phyloP scores from a whole-genome alignment of 2,113 vertebrate genomes.

The Lophochroa leadbeateri region DNA sequence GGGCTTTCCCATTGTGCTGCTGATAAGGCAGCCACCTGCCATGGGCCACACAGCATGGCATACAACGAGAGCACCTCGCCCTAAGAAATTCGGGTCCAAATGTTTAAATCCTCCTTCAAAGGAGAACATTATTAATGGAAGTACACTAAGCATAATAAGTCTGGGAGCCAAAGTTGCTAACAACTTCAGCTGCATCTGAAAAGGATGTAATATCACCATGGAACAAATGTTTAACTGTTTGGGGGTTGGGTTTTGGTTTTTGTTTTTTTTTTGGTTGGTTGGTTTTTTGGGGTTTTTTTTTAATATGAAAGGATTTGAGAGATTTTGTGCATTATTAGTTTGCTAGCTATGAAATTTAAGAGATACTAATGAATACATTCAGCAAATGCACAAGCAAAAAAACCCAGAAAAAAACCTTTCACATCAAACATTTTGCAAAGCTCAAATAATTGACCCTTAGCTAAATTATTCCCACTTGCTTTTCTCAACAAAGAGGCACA shows the following conservation, averaged over 20 bases:
- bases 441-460: slow-evolving; percentile 7
- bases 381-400: not conserved
- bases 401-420: not conserved
- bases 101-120: not conserved
- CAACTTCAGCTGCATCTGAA: not conserved
- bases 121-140: not conserved
- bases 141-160: not conserved
- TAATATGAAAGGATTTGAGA: not conserved
- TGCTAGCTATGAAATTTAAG: slow-evolving; percentile 26
- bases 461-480: slow-evolving; percentile 24
- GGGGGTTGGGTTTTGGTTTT: not conserved
- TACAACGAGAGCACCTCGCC: not conserved
- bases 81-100: not conserved
- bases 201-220: not conserved
- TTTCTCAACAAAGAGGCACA: not conserved
- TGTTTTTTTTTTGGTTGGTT: no score
- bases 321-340: slow-evolving; percentile 37
- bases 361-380: slow-evolving; percentile 25
- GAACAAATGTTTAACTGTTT: slow-evolving; percentile 1
- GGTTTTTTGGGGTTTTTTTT: not conserved
- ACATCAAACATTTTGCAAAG: slow-evolving; percentile 45
- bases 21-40: not conserved
- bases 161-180: not conserved
- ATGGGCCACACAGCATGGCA: fast-evolving
- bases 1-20: fast-evolving